These are phyloP conservation scores for Labeo calbasu DNA, from an alignment of 2,797 vertebrate species.

Conservation along the genomic window DNA sequence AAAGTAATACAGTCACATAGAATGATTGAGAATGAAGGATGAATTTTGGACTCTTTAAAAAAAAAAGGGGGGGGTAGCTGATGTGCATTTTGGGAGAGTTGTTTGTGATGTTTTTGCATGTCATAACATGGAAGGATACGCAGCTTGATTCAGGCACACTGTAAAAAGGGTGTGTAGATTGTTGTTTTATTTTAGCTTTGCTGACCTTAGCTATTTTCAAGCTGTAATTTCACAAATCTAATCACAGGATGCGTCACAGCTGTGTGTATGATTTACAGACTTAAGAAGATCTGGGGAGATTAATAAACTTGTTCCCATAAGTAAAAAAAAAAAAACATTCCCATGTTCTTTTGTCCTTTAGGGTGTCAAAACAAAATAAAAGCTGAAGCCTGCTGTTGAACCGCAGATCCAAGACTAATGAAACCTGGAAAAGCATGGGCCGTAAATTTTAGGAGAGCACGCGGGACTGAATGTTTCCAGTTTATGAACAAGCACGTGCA, in stretches of 20 bases:
- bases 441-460: slow-evolving; percentile 51
- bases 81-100: background rate
- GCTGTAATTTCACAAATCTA: slow-evolving; percentile 5
- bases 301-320: slow-evolving; percentile 31
- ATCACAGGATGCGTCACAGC: slow-evolving; percentile 25
- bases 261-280: slow-evolving; percentile 28
- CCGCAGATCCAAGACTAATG: slow-evolving; percentile 36
- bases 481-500: slow-evolving; percentile 56
- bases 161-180: background rate
- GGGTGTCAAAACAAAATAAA: slow-evolving; percentile 40
- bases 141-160: slow-evolving; percentile 5
- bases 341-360: slow-evolving; percentile 17
- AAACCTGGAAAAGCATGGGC: slow-evolving; percentile 34
- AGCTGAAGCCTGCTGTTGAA: slow-evolving; percentile 41
- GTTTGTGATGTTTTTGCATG: background rate
- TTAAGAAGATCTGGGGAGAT: slow-evolving; percentile 18
- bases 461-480: slow-evolving; percentile 62
- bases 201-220: slow-evolving; percentile 29
- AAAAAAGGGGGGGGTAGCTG: background rate
- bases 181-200: slow-evolving; percentile 1
- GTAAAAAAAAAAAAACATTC: slow-evolving; percentile 38
- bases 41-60: background rate
- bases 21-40: background rate
- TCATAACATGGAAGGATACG: background rate
- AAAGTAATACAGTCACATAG: background rate